Evolutionary conservation across 2,797 vertebrate genomes (phyloP).

Genomic region (Argyrosomus regius): DNA sequence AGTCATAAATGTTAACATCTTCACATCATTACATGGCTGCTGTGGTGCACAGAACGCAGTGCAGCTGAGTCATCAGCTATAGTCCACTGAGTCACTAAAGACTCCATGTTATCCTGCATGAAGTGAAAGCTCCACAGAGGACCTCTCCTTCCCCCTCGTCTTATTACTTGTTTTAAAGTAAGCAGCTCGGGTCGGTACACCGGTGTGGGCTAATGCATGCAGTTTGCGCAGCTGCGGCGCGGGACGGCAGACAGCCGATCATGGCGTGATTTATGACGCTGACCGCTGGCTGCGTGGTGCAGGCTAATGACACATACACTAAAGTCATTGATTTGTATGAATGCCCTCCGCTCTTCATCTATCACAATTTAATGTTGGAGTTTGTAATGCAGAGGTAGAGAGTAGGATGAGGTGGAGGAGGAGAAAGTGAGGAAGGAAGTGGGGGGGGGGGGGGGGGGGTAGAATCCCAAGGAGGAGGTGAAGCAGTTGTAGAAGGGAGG

Average conservation of each 20-base stretch:
- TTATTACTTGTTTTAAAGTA: constrained; percentile 61
- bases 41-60: constrained; percentile 7
- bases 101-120: constrained; percentile 28
- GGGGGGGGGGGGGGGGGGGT: not conserved
- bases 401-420: constrained; percentile 64
- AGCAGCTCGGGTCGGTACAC: constrained; percentile 48
- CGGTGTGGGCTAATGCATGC: constrained; percentile 85
- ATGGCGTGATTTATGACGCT: constrained; percentile 99
- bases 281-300: constrained; percentile 99
- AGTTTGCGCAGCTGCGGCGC: constrained; percentile 83
- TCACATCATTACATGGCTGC: constrained; percentile 20
- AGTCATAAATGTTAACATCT: not conserved
- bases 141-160: constrained; percentile 22
- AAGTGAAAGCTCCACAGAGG: constrained; percentile 38
- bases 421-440: constrained; percentile 10
- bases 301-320: constrained; percentile 99
- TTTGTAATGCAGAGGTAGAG: constrained; percentile 97
- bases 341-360: constrained; percentile 99
- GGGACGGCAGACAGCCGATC: constrained; percentile 96
- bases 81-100: constrained; percentile 57
- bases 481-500: constrained; percentile 23
- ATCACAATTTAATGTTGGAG: constrained; percentile 99
- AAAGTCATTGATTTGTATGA: constrained; percentile 99
- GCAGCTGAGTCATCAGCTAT: constrained; percentile 63
- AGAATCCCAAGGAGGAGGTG: constrained; percentile 29